A percentile compares a stretch with the other conserved stretches of the same genome.
phyloP scores from a whole-genome alignment of 2,797 vertebrate genomes.

The Galaxias olidus region DNA sequence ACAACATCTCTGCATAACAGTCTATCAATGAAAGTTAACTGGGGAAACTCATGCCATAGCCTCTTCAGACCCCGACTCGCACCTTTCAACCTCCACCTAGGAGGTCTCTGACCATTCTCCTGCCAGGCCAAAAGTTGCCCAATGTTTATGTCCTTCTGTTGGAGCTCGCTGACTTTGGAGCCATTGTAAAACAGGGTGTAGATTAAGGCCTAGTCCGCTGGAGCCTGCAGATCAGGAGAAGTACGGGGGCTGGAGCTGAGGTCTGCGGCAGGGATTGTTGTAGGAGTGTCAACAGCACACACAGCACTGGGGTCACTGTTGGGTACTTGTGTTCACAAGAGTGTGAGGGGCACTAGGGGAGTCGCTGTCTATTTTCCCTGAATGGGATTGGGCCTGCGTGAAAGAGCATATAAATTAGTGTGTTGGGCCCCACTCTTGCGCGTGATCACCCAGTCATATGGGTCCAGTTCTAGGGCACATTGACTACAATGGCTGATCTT shows the following conservation, averaged over 20 bases:
- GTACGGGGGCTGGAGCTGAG: background rate
- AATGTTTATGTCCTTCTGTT: background rate
- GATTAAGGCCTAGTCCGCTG: background rate
- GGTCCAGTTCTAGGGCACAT: no score
- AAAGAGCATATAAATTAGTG: no score
- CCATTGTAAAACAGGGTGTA: slow-evolving; percentile 1
- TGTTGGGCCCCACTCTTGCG: no score
- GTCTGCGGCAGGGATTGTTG: no score
- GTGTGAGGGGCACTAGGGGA: no score
- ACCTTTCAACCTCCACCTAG: slow-evolving; percentile 11
- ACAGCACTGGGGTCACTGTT: background rate
- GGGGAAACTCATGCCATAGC: slow-evolving; percentile 1
- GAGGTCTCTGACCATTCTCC: background rate
- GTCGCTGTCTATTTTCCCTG: no score
- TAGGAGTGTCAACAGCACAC: background rate
- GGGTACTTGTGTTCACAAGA: no score
- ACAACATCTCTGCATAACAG: slow-evolving; percentile 4
- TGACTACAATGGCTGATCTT: no score
- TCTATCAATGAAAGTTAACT: background rate
- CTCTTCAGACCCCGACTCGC: slow-evolving; percentile 4
- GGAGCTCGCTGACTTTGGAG: background rate
- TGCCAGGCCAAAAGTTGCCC: background rate
- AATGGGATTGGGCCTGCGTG: no score
- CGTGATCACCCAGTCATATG: no score
- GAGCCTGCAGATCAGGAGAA: background rate